phyloP scores from a whole-genome alignment of 23 tunicate species.

The Styela plicata region DNA sequence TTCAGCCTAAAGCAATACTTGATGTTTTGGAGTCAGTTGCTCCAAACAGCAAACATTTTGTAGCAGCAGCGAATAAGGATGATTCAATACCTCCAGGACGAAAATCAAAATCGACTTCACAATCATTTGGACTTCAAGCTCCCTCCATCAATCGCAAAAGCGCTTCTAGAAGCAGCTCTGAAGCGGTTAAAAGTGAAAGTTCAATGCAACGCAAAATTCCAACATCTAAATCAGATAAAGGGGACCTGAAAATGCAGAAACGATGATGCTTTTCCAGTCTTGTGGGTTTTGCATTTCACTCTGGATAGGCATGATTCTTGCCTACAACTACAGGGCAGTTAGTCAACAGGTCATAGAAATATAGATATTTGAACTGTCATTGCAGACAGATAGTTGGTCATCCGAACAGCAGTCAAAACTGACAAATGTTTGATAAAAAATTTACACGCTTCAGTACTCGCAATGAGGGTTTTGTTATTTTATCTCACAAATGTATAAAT shows the following conservation, averaged over 20 bases:
- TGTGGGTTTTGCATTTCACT: no score
- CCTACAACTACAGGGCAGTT: no score
- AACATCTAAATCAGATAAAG: not conserved
- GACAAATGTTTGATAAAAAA: no score
- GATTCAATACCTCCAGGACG: not conserved
- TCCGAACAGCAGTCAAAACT: no score
- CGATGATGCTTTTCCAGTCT: no score
- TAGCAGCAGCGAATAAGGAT: not conserved
- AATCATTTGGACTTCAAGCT: not conserved
- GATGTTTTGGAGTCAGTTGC: constrained; percentile 46
- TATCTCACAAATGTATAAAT: no score
- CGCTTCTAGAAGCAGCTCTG: not conserved
- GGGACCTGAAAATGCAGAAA: not conserved
- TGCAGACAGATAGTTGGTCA: no score
- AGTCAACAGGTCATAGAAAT: no score
- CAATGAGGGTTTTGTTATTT: no score
- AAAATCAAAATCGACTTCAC: not conserved
- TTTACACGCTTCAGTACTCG: no score
- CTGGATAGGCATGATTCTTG: no score
- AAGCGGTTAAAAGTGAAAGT: not conserved
- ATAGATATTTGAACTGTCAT: no score
- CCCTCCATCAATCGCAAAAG: not conserved
- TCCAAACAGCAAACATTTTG: constrained; percentile 42
- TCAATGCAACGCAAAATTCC: not conserved
- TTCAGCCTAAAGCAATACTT: constrained; percentile 76